Evolutionary conservation across 1,140 invertebrate genomes (phyloP).

Genomic region (Luehdorfia chinensis): DNA sequence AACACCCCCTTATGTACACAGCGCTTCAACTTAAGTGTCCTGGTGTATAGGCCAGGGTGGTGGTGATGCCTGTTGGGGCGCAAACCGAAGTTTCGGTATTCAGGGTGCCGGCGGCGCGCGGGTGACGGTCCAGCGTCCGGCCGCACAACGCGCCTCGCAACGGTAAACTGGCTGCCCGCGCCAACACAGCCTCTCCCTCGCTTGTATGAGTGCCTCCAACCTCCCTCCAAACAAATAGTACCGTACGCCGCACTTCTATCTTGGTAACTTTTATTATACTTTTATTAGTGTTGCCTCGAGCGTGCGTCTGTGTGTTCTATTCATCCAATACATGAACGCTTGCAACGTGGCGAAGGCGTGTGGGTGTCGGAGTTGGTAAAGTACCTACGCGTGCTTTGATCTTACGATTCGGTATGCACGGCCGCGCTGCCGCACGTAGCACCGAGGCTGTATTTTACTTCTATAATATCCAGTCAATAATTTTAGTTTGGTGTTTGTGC

Average conservation of each 20-base stretch:
- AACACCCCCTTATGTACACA: conserved; percentile 47
- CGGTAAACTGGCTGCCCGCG: conserved; percentile 71
- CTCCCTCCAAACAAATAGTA: conserved; percentile 75
- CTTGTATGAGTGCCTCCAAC: conserved; percentile 68
- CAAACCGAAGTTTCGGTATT: conserved; percentile 45
- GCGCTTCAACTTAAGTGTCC: conserved; percentile 35
- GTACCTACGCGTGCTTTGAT: conserved; percentile 75
- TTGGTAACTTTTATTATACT: conserved; percentile 71
- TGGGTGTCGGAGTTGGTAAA: conserved; percentile 63
- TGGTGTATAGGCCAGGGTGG: conserved; percentile 26
- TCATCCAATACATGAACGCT: conserved; percentile 29
- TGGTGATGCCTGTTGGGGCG: conserved; percentile 20
- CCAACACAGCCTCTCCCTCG: conserved; percentile 66
- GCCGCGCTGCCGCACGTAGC: conserved; percentile 65
- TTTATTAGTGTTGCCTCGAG: conserved; percentile 61
- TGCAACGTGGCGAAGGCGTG: conserved; percentile 38
- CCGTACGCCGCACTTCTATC: conserved; percentile 69
- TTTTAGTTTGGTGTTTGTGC: conserved; percentile 68
- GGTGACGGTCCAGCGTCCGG: conserved; percentile 64
- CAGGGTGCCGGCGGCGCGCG: conserved; percentile 61
- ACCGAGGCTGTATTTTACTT: conserved; percentile 67
- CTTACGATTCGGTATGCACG: conserved; percentile 75
- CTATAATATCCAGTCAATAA: conserved; percentile 73
- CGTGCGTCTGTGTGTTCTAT: conserved; percentile 52
- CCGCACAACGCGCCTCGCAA: conserved; percentile 74